A percentile compares a stretch with the other conserved stretches of the same genome.
These are phyloP conservation scores for Clarias macrocephalus DNA, from an alignment of 2,113 vertebrate species.

Conservation along the genomic window DNA sequence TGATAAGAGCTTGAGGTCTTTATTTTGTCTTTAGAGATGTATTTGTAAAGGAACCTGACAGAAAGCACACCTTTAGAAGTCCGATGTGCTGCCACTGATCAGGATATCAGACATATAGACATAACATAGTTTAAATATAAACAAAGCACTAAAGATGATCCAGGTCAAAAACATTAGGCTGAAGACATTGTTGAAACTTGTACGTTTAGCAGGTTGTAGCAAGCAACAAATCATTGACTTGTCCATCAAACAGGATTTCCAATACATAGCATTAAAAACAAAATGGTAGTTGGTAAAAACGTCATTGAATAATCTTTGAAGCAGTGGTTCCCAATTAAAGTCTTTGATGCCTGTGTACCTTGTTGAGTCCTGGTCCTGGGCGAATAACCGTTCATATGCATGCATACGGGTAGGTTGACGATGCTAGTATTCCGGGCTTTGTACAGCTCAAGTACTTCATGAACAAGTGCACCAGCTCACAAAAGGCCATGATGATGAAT, in stretches of 20 bases:
- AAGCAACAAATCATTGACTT: background rate
- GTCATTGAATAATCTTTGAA: background rate
- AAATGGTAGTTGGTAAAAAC: background rate
- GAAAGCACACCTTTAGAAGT: background rate
- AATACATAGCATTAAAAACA: background rate
- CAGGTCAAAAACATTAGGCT: background rate
- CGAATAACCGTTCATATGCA: background rate
- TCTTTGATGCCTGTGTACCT: background rate
- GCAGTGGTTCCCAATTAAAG: background rate
- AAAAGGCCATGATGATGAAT: background rate
- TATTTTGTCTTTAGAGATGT: conserved; percentile 8
- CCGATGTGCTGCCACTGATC: background rate
- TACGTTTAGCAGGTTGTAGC: background rate
- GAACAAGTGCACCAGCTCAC: background rate
- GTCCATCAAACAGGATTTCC: background rate
- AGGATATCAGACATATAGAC: background rate
- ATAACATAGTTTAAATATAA: background rate
- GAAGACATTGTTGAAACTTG: background rate
- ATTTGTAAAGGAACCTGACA: background rate
- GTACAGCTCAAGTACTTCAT: background rate
- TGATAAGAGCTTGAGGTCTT: background rate
- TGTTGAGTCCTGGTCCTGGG: background rate
- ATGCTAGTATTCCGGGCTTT: background rate
- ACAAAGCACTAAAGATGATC: background rate
- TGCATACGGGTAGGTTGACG: background rate